Base-by-base conservation (phyloP, 2,888 invertebrate genomes). In the Metallyticus violacea region DNA sequence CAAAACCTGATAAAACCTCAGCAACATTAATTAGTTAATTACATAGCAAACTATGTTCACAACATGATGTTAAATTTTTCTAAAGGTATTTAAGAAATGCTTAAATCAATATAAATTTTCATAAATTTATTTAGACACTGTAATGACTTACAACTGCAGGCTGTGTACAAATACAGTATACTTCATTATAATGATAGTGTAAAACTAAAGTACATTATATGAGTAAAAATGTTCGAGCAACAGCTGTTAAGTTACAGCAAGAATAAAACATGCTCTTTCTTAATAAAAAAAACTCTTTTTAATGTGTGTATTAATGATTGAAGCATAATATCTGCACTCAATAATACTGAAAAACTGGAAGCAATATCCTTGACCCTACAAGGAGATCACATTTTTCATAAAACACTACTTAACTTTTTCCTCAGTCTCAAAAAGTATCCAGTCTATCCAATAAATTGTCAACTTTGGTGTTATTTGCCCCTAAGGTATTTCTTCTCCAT, bases 331-430 rank as follows among this genome's bases (percentile, higher is more conserved):
- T 83, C 76, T 77, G 76, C 77, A 83, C 25, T 83, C 77, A 77
- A 83, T 83, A 83, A 83, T 83, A 83, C 83, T 83, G 83, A 77
- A 83, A 83, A 77, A 83, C 82, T 83, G 83, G 83, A 83, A 83
- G 83, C 83, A 83, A 83, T 83, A 28, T 77, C 83, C 83, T 83
- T 83, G 83, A n/a, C 76, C 15, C 27, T 83, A 77, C 77, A 83
- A 83, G 83, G 83, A 83, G 83, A 83, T 83, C 83, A 83, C 83
- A 76, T 83, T 76, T 80, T 83, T 83, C 26, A 83, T 6, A 28
- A 83, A 83, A 83, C 83, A 83, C 25, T 80, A 26, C 25, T 77
- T 25, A 76, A 77, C 6, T 83, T 77, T 77, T 28, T 77, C 83
- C 28, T 83, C 83, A 83, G 83, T 83, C 83, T 83, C 82, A 82